Conservation (phyloP, 1,140 invertebrate species). For the Plectrocnemia conspersa region DNA sequence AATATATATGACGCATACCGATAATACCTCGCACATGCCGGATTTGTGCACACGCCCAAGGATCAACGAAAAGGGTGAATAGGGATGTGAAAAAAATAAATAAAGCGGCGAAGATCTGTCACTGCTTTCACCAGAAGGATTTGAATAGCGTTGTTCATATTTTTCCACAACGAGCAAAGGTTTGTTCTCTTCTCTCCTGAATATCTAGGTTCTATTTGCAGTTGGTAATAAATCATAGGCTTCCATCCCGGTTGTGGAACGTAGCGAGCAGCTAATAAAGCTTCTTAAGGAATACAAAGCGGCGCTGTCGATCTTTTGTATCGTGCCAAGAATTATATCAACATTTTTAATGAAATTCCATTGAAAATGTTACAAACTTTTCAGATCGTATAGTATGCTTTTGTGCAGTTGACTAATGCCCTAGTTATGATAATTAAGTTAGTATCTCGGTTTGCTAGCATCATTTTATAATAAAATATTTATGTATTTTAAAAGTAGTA, state of each 20-base stretch:
- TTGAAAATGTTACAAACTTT: too few species aligned
- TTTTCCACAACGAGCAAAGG: slow-evolving; percentile 8
- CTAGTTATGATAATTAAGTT: too few species aligned
- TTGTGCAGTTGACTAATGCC: too few species aligned
- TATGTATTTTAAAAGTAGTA: too few species aligned
- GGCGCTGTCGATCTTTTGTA: slow-evolving; percentile 7
- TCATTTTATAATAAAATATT: too few species aligned
- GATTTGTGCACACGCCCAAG: too few species aligned
- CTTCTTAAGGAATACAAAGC: slow-evolving; percentile 5
- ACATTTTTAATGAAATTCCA: too few species aligned
- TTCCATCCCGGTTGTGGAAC: slow-evolving; percentile 10
- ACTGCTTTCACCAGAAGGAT: slow-evolving; percentile 6
- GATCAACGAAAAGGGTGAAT: neutral
- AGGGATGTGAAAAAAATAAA: slow-evolving; percentile 11
- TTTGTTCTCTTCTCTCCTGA: neutral
- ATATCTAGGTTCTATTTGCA: neutral
- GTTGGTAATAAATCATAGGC: slow-evolving; percentile 11
- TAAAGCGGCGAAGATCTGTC: slow-evolving; percentile 14
- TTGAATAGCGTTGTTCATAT: slow-evolving; percentile 22
- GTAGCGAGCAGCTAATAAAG: slow-evolving; percentile 8
- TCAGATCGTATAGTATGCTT: too few species aligned
- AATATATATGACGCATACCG: too few species aligned
- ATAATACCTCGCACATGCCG: too few species aligned
- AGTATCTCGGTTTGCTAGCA: too few species aligned
- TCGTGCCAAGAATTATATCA: neutral